phyloP scores from a whole-genome alignment of 2,113 vertebrate genomes.

The Xiphophorus maculatus region DNA sequence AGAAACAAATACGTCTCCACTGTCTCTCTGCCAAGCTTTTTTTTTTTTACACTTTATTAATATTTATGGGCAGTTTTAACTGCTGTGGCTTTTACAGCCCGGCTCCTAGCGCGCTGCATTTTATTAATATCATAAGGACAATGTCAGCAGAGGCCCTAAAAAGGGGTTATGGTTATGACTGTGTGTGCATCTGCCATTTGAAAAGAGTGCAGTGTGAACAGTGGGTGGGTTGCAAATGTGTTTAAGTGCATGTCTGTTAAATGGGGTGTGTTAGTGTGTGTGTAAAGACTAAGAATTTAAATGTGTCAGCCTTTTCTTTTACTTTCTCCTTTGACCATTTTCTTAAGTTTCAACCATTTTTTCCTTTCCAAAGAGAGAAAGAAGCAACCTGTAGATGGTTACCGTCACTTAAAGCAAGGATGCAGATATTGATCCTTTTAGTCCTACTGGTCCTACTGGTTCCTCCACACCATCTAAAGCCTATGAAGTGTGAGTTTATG shows the following conservation, averaged over 20 bases:
- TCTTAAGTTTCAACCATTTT: not conserved
- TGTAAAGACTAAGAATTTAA: not conserved
- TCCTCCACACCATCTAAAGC: too few species aligned
- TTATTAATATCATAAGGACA: conserved; percentile 80
- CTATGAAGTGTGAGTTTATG: not conserved
- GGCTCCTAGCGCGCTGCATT: conserved; percentile 60
- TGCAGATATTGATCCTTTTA: conserved; percentile 36
- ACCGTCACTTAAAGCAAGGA: conserved; percentile 15
- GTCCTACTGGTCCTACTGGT: not conserved
- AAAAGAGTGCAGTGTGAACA: not conserved
- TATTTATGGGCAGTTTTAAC: conserved; percentile 74
- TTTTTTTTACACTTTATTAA: conserved; percentile 61
- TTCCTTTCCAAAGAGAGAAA: not conserved
- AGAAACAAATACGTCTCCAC: not conserved
- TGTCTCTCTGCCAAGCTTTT: conserved; percentile 8
- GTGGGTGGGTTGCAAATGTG: not conserved
- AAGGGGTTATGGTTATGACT: conserved; percentile 56
- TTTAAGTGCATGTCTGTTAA: not conserved
- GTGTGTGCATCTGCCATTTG: not conserved
- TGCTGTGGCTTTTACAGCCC: conserved; percentile 60
- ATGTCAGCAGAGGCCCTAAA: conserved; percentile 72
- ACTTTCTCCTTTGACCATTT: not conserved
- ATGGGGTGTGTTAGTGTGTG: not conserved
- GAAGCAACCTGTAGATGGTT: conserved; percentile 6
- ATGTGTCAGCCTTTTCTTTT: conserved; percentile 4